Base-by-base conservation (phyloP, 2,797 vertebrate species). In the Lagodon rhomboides region DNA sequence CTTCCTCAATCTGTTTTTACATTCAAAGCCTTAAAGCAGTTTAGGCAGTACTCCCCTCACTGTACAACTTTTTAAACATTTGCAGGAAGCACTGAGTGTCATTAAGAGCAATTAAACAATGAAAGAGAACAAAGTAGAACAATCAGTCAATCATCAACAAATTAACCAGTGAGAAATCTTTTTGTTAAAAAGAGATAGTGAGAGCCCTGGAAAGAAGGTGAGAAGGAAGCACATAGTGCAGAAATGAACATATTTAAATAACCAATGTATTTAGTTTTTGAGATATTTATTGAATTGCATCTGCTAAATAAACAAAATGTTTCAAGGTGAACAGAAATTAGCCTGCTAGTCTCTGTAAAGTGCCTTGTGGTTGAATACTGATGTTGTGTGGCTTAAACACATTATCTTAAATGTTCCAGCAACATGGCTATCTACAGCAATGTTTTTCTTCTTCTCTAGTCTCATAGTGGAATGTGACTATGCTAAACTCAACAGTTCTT, bases 281-380 rank as follows among this genome's bases (percentile, higher is more conserved):
- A 66, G 34, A 54, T 5, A 43, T 70, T 43, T 56, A 50, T 60
- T 79, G 12, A 70, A 43, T 27, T 12, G 10, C 18, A 18, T 63
- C 22, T 12, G 34, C 30, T 51, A 38, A 58, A n/a, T 47, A 1
- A 72, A 55, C 23, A 51, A 50, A 66, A 34, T 6, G 12, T 60
- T 60, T 65, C 4, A 47, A 3, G 9, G 6, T 18, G 49, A 30
- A 15, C 0, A 25, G 12, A 59, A 27, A 41, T 53, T 12, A 30
- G 50, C 27, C 73, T 56, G 50, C 63, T 77, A 59, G 59, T 59
- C 53, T 46, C 20, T 23, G 5, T 49, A 3, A 16, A n/a, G 43
- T 22, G 53, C 23, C 12, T 47, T 38, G 27, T 49, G 12, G 25
- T 53, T 46, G 16, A 56, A 68, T 18, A 5, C 60, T 27, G 34